phyloP scores from a whole-genome alignment of 2,113 vertebrate species.

The Cephalopterus ornatus region DNA sequence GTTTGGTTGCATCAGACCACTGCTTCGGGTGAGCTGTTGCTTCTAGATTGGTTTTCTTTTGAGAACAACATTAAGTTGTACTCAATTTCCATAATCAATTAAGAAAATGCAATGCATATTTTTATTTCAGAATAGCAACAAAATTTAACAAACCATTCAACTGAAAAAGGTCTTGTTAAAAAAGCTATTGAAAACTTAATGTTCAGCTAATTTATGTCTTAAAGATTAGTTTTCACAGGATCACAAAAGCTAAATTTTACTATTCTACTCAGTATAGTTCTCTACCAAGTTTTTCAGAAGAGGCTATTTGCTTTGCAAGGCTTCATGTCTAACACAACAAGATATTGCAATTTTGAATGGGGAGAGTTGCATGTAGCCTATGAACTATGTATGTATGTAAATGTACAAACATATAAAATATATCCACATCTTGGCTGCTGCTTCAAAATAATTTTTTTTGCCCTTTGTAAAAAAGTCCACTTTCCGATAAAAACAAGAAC shows the following conservation, averaged over 20 bases:
- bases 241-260: not conserved
- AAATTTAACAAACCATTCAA: conserved; percentile 44
- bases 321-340: not conserved
- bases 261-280: not conserved
- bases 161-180: conserved; percentile 12
- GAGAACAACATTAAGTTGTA: not conserved
- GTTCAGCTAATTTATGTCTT: conserved; percentile 21
- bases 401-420: not conserved
- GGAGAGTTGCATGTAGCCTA: not conserved
- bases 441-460: not conserved
- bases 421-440: not conserved
- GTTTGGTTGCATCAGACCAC: not conserved
- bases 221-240: not conserved
- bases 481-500: not conserved
- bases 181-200: conserved; percentile 16
- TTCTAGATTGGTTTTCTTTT: not conserved
- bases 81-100: conserved; percentile 25
- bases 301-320: not conserved
- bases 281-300: not conserved
- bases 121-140: conserved; percentile 15
- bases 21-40: not conserved
- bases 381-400: not conserved
- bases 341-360: not conserved
- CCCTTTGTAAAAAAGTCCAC: not conserved
- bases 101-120: conserved; percentile 12